These are phyloP conservation scores for Labrus mixtus DNA, from an alignment of 2,113 vertebrate species.

Conservation along the genomic window DNA sequence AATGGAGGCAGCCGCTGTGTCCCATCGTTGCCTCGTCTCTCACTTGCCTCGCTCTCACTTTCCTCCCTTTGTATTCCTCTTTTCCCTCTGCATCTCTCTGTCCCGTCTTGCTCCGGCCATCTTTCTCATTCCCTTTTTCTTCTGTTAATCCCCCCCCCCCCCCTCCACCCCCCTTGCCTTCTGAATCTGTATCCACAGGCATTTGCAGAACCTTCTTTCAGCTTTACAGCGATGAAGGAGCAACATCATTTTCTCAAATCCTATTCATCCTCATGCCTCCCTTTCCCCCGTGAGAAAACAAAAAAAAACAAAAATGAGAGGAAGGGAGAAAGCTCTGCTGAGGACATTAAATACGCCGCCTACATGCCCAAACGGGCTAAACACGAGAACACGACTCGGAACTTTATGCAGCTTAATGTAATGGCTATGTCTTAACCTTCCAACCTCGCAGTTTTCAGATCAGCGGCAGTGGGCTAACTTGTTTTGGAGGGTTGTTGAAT, in stretches of 20 bases:
- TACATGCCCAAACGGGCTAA: constrained; percentile 59
- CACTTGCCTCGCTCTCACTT: constrained; percentile 28
- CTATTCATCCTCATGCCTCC: constrained; percentile 48
- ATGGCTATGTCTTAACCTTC: constrained; percentile 55
- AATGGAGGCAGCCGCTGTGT: constrained; percentile 34
- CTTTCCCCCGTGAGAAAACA: constrained; percentile 8
- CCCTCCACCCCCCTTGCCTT: constrained; percentile 19
- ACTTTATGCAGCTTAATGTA: constrained; percentile 47
- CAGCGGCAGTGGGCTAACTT: not conserved
- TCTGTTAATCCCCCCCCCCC: constrained; percentile 21
- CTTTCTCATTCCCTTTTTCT: constrained; percentile 32
- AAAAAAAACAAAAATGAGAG: not conserved
- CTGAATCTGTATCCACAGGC: constrained; percentile 61
- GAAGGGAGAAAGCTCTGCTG: constrained; percentile 31
- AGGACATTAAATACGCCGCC: constrained; percentile 63
- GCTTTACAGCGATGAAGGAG: constrained; percentile 38
- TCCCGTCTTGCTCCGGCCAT: constrained; percentile 24
- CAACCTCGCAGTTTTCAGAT: constrained; percentile 25
- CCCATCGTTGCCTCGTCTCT: constrained; percentile 42
- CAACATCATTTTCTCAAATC: constrained; percentile 54
- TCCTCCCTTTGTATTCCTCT: constrained; percentile 46
- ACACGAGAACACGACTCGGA: constrained; percentile 16
- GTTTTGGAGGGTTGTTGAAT: constrained; percentile 7
- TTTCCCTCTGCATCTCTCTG: constrained; percentile 19
- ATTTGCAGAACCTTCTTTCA: constrained; percentile 61